Evolutionary conservation across 2,888 invertebrate genomes (phyloP).

Genomic region (Helicoverpa assulta): DNA sequence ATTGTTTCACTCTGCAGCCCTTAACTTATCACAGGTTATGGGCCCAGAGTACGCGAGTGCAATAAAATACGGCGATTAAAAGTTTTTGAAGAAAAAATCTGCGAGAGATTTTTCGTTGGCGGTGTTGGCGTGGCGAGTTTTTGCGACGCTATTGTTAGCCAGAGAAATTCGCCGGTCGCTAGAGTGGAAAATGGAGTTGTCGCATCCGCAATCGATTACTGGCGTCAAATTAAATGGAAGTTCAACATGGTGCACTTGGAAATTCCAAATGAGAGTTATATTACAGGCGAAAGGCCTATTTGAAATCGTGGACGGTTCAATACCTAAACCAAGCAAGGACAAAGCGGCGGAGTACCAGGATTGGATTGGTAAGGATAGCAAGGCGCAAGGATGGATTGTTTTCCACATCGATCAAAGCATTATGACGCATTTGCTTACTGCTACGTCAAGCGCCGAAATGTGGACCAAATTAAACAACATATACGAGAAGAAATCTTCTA

Average conservation of each 20-base stretch:
- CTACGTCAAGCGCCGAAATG: slow-evolving; percentile 4
- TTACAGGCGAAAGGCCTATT: not conserved
- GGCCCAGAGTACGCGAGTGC: slow-evolving; percentile 1
- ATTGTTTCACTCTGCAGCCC: too few relatives aligned
- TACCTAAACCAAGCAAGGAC: slow-evolving; percentile 10
- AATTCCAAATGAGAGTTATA: slow-evolving; percentile 14
- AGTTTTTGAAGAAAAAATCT: not conserved
- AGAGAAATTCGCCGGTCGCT: not conserved
- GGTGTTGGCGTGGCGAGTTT: not conserved
- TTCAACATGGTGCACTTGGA: slow-evolving; percentile 12
- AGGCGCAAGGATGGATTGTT: slow-evolving; percentile 14
- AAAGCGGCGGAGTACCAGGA: slow-evolving; percentile 3
- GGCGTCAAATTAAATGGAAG: slow-evolving; percentile 13
- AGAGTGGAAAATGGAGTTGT: slow-evolving; percentile 5
- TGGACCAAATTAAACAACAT: not conserved
- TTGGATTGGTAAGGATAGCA: not conserved
- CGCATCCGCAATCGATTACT: not conserved
- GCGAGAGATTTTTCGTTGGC: not conserved
- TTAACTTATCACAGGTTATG: slow-evolving; percentile 7
- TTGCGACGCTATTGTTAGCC: not conserved
- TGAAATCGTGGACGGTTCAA: slow-evolving; percentile 1
- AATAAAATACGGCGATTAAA: not conserved
- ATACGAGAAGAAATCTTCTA: not conserved
- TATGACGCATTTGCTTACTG: slow-evolving; percentile 11
- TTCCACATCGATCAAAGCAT: slow-evolving; percentile 11